Evolutionary conservation across 2,888 invertebrate species (phyloP).

Genomic region (Nemapogon koenigi): DNA sequence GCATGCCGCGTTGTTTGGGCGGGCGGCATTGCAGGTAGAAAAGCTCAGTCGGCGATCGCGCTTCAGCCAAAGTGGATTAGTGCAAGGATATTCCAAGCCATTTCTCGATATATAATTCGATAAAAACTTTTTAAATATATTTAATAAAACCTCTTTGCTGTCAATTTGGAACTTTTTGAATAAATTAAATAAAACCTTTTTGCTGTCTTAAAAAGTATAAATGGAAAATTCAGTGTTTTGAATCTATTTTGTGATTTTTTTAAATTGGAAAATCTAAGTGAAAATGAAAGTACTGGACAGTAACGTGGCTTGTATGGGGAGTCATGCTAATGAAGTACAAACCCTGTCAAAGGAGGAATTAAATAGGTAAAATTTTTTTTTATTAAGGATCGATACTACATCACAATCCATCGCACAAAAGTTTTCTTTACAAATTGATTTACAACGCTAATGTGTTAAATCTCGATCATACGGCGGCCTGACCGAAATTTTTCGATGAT

Average conservation of each 20-base stretch:
- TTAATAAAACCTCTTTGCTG: too few species aligned
- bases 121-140: constrained; percentile 1
- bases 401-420: too few species aligned
- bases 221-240: not conserved
- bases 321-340: too few species aligned
- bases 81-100: not conserved
- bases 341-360: too few species aligned
- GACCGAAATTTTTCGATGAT: too few species aligned
- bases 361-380: too few species aligned
- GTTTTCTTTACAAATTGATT: too few species aligned
- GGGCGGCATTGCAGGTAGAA: constrained; percentile 3
- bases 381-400: too few species aligned
- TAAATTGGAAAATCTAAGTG: constrained; percentile 10
- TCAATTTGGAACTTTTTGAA: not conserved
- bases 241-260: not conserved
- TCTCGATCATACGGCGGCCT: too few species aligned
- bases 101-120: constrained; percentile 9
- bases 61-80: not conserved
- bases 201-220: not conserved
- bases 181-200: not conserved
- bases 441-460: too few species aligned
- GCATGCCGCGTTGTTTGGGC: constrained; percentile 24
- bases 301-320: constrained; percentile 45
- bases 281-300: constrained; percentile 51
- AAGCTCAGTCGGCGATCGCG: constrained; percentile 1